Evolutionary conservation across 2,797 vertebrate species (phyloP), one percentile per base, ranked within the genome.

Genomic region (Alouatta caraya): DNA sequence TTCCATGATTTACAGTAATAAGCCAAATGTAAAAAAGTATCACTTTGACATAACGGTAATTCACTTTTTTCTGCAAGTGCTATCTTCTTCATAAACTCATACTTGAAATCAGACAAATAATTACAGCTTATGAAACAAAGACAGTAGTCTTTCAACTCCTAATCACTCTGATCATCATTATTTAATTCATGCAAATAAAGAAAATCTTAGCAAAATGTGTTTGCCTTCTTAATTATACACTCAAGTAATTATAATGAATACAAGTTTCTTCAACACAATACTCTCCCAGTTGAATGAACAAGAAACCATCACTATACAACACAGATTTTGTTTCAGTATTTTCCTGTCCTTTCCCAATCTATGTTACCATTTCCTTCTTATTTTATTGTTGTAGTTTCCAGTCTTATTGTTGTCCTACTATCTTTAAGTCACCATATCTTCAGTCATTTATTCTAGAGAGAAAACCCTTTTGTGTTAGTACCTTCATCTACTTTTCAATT

Each of bases 181-280:
- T 42, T 64, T 59, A 72, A 81, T 80, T 93, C 39, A 96, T 88
- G 72, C 92, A 92, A 96, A 96, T 30, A 26, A 85, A 87, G 57
- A 64, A 96, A 97, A 80, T 1, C 21, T 88, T 28, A 67, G 75
- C 26, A 83, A 75, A 82, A 50, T 61, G 22, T 84, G 24, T 70
- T 67, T 78, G 86, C 52, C 48, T 94, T 67, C 14, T 94, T 39
- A 83, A 90, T 93, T 96, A 75, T 28, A 64, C 73, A 82, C 64
- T 91, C 67, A 46, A 76, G 75, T 83, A 79, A 73, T 87, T 72
- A 85, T 57, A 97, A 94, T 3, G 90, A 92, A 79, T 5, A 10
- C 33, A 83, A 89, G 48, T 55, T 84, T 92, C 72, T n/a, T 78
- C 64, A 92, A 79, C 14, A 86, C 19, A 81, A 70, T 10, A 88